Evolutionary conservation across 2,888 invertebrate genomes (phyloP).

Genomic region (Myathropa florea): DNA sequence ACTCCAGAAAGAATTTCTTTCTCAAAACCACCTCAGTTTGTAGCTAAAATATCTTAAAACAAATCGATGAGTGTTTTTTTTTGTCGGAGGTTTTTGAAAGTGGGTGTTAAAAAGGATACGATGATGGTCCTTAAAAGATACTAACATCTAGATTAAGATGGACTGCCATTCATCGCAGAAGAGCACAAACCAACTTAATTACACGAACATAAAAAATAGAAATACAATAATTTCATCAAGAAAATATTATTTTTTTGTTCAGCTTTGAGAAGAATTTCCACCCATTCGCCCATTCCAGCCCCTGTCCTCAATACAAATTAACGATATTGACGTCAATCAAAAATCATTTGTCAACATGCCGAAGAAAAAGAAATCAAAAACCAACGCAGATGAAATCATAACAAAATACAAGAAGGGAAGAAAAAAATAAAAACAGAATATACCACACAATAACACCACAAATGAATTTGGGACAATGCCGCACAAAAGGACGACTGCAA

Average conservation of each 20-base stretch:
- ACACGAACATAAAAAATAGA: neutral
- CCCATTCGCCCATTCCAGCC: neutral
- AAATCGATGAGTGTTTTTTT: neutral
- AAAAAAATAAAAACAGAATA: slow-evolving; percentile 17
- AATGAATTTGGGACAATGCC: slow-evolving; percentile 24
- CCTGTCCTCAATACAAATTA: slow-evolving; percentile 7
- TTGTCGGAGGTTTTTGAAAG: no score
- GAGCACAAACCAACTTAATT: neutral
- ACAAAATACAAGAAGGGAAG: slow-evolving; percentile 30
- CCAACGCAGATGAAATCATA: slow-evolving; percentile 48
- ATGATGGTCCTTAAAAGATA: neutral
- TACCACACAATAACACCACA: slow-evolving; percentile 34
- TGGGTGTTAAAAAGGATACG: neutral
- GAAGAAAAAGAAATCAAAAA: neutral
- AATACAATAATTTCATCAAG: neutral
- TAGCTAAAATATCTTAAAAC: no score
- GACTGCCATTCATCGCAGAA: neutral
- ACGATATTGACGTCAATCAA: slow-evolving; percentile 47
- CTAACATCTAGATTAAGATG: neutral
- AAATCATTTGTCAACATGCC: slow-evolving; percentile 49
- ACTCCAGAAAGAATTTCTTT: no score
- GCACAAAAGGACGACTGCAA: slow-evolving; percentile 21
- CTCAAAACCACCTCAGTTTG: no score
- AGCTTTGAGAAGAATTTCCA: neutral
- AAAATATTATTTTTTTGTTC: neutral